Evolutionary conservation across 2,888 invertebrate species (phyloP).

Genomic region (Lepetodrilus schrolli): DNA sequence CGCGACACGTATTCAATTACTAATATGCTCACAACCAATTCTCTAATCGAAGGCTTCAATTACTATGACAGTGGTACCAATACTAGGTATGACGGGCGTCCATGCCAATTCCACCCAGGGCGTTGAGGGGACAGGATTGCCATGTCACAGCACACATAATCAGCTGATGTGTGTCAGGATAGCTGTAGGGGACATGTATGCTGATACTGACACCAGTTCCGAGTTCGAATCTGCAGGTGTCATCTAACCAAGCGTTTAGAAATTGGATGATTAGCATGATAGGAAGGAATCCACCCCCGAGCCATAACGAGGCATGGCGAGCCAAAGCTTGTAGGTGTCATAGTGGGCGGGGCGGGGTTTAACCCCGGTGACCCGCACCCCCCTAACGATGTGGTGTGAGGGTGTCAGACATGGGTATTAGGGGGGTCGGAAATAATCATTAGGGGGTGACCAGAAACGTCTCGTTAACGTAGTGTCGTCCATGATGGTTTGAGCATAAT

Average conservation of each 20-base stretch:
- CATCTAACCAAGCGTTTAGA: conserved; percentile 10
- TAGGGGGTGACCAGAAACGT: neutral
- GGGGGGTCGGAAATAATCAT: conserved; percentile 15
- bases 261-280: conserved; percentile 14
- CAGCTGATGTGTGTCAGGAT: conserved; percentile 17
- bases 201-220: conserved; percentile 16
- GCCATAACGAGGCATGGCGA: neutral
- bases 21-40: too few species aligned
- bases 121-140: neutral
- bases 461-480: too few species aligned
- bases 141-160: neutral
- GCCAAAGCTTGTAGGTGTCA: neutral
- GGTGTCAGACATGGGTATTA: conserved; percentile 18
- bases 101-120: too few species aligned
- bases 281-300: neutral
- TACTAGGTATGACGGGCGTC: too few species aligned
- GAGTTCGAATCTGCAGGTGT: conserved; percentile 14
- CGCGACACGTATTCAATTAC: too few species aligned
- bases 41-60: too few species aligned
- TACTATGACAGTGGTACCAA: too few species aligned
- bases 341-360: conserved; percentile 16
- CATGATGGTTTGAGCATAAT: too few species aligned
- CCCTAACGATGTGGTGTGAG: conserved; percentile 6
- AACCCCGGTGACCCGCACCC: conserved; percentile 16
- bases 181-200: conserved; percentile 13